These are phyloP conservation scores for Taeniopygia guttata DNA, from an alignment of 2,797 vertebrate genomes.

Conservation along the genomic window DNA sequence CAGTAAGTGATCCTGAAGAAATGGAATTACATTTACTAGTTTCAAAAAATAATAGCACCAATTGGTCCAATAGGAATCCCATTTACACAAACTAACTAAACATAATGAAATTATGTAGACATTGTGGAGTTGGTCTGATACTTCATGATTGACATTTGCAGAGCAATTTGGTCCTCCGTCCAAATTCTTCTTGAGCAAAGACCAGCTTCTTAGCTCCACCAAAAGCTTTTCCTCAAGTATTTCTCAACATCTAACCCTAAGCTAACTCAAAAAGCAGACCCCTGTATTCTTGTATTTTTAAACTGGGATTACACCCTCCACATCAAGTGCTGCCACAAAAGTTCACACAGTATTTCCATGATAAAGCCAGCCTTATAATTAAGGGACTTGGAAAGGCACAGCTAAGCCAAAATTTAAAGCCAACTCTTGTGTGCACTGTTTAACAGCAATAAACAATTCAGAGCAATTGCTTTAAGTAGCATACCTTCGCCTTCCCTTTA, in stretches of 20 bases:
- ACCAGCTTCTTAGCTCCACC: background rate
- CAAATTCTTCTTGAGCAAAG: background rate
- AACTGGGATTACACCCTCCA: background rate
- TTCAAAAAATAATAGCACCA: background rate
- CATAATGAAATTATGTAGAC: background rate
- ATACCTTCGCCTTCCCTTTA: conserved; percentile 91
- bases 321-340: background rate
- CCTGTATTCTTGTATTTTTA: background rate
- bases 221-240: background rate
- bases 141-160: background rate
- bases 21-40: background rate
- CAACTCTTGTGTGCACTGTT: background rate
- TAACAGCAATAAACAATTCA: background rate
- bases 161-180: background rate
- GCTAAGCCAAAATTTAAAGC: background rate
- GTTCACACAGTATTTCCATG: background rate
- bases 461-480: background rate
- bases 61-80: background rate
- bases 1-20: background rate
- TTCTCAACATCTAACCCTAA: background rate
- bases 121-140: background rate
- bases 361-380: background rate
- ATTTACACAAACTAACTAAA: background rate
- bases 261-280: background rate
- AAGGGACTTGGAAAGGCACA: background rate